Conservation (phyloP, 2,797 vertebrate genomes). For the Florisuga fusca region DNA sequence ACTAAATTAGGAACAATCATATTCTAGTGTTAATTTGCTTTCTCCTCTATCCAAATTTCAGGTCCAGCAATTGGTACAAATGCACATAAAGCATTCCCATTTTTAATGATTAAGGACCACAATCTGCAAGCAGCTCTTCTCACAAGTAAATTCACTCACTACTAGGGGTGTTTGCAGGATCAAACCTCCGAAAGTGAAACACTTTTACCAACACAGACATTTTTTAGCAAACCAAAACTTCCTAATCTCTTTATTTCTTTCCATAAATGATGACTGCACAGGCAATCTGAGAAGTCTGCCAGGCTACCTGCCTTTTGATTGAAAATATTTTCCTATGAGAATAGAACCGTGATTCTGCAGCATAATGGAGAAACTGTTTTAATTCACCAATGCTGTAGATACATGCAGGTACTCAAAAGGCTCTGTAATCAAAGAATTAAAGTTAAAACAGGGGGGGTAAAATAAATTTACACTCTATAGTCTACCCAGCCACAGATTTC, state of each 20-base stretch:
- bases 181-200: conserved; percentile 26
- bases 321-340: conserved; percentile 63
- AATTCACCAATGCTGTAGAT: neutral
- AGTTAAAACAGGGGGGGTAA: neutral
- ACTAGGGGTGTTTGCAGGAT: neutral
- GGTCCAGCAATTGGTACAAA: conserved; percentile 80
- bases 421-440: neutral
- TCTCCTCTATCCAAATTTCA: conserved; percentile 80
- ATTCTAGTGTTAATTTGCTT: conserved; percentile 93
- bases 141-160: conserved; percentile 17
- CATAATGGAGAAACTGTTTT: conserved; percentile 13
- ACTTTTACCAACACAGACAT: neutral
- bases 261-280: conserved; percentile 45
- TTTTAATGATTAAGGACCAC: conserved; percentile 68
- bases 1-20: conserved; percentile 99
- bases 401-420: neutral
- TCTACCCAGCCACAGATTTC: neutral
- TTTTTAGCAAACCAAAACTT: conserved; percentile 28
- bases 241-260: conserved; percentile 53
- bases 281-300: conserved; percentile 39
- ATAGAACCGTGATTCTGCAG: neutral
- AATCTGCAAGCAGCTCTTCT: conserved; percentile 18
- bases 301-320: conserved; percentile 56
- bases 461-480: neutral
- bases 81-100: conserved; percentile 68